Percentiles rank a stretch among this genome's conserved stretches.
Evolutionary conservation across 2,113 vertebrate genomes (phyloP).

Genomic region (Nesogale talazaci): DNA sequence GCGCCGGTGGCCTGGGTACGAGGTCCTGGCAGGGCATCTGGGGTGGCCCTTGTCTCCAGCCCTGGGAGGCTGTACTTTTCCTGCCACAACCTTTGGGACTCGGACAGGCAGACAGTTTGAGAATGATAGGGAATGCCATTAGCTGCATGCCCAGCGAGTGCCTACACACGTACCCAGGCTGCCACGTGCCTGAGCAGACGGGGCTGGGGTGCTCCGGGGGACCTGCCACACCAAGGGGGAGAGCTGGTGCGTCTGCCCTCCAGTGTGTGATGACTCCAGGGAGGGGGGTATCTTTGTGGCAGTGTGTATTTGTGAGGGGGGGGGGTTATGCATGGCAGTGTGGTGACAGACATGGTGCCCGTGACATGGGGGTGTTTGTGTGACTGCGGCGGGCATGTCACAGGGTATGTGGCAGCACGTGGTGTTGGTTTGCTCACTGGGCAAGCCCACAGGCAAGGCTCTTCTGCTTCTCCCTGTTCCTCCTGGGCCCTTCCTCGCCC

Average conservation of each 20-base stretch:
- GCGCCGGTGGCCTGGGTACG: background rate
- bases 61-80: slow-evolving; percentile 77
- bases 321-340: too few species aligned
- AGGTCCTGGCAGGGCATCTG: background rate
- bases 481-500: background rate
- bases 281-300: background rate
- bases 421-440: background rate
- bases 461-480: accelerated
- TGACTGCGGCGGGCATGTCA: background rate
- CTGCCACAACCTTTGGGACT: slow-evolving; percentile 77
- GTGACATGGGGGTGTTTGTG: too few species aligned
- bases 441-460: too few species aligned
- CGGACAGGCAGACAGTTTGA: slow-evolving; percentile 54
- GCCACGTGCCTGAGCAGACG: background rate
- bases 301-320: too few species aligned
- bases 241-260: background rate
- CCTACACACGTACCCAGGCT: background rate
- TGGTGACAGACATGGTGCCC: too few species aligned
- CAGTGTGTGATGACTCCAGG: background rate
- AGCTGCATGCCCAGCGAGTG: accelerated
- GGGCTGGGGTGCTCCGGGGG: too few species aligned
- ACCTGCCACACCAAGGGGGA: too few species aligned
- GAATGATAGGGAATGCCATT: slow-evolving; percentile 43
- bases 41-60: slow-evolving; percentile 30
- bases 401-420: background rate